Base-by-base conservation (phyloP, 2,113 vertebrate species). In the Eudorcas thomsonii region DNA sequence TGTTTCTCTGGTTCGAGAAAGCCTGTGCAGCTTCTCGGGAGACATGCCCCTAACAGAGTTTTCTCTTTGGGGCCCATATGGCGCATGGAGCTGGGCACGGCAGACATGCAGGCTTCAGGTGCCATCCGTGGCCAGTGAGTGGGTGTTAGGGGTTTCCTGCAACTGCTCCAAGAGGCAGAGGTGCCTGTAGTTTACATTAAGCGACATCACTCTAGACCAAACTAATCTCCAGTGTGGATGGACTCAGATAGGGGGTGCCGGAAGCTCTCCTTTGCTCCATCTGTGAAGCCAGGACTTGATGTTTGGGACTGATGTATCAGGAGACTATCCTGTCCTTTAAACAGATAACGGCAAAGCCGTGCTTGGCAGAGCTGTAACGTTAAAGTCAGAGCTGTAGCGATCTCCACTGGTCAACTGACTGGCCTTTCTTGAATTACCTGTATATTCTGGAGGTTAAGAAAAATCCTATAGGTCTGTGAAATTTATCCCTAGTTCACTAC, bases 101-200 rank as follows among this genome's bases (percentile, higher is more conserved):
- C 17, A 36, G 14, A 4, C 1, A 1, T 1, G 11, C 4, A n/a
- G 91, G 30, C 45, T 2, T 1, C 21, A 7, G 2, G 2, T 0
- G 4, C 30, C 71, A 50, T 6, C 36, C n/a, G 43, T 0, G 8
- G 36, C 33, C 2, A 50, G 16, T 0, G 3, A 2, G 2, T 0
- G 19, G 21, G 11, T 33, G 71, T 25, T 25, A 36, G 39, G 50
- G 12, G 39, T 60, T 50, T 55, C 82, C n/a, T 6, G 4, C 15
- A 15, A 0, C 7, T 1, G 15, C n/a, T 50, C 25, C 84, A n/a
- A 11, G 39, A 50, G 78, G 21, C 50, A 50, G 21, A 28, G 55
- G 7, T 30, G 7, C n/a, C 14, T 59, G 19, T 6, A 9, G 30
- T 30, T 8, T 14, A 7, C 2, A 33, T 28, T 16, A 43, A 83